phyloP scores from a whole-genome alignment of 2,888 invertebrate genomes.

The Polietes domitor region DNA sequence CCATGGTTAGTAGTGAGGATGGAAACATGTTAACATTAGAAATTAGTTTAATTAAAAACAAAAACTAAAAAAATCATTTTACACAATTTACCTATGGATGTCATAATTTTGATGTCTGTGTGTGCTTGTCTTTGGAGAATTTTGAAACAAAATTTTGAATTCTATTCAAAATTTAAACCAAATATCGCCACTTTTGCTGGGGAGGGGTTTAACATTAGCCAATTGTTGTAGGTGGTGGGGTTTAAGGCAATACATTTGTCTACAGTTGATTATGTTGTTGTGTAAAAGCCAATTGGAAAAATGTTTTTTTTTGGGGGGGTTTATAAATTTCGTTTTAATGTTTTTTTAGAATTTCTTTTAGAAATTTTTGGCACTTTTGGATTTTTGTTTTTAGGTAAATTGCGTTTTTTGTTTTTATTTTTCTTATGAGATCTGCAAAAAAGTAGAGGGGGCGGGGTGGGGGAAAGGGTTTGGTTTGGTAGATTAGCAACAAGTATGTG shows the following conservation, averaged over 20 bases:
- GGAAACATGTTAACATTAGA: too few relatives aligned
- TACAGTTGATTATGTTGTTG: not conserved
- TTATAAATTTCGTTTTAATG: conserved; percentile 29
- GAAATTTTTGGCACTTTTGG: conserved; percentile 43
- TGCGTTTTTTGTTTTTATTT: conserved; percentile 49
- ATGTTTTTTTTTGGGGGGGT: conserved; percentile 22
- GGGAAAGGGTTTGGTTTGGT: conserved; percentile 10
- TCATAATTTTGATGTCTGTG: conserved; percentile 77
- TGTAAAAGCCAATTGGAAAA: conserved; percentile 53
- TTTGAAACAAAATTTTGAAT: conserved; percentile 62
- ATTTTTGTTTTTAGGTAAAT: conserved; percentile 63
- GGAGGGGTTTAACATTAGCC: conserved; percentile 6
- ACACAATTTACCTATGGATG: conserved; percentile 80
- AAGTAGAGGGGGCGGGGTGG: conserved; percentile 20
- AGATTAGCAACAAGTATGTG: conserved; percentile 4
- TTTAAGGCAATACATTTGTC: conserved; percentile 12
- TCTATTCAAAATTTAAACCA: conserved; percentile 37
- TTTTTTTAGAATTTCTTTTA: conserved; percentile 35
- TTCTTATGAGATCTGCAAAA: conserved; percentile 55
- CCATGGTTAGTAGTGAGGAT: not conserved
- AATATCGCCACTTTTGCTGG: too few relatives aligned
- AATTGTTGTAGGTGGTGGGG: conserved; percentile 21
- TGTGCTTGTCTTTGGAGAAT: conserved; percentile 46
- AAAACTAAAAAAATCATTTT: conserved; percentile 41
- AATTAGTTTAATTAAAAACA: too few relatives aligned